Base-by-base conservation (phyloP, 2,888 invertebrate genomes). In the Mimas tiliae region DNA sequence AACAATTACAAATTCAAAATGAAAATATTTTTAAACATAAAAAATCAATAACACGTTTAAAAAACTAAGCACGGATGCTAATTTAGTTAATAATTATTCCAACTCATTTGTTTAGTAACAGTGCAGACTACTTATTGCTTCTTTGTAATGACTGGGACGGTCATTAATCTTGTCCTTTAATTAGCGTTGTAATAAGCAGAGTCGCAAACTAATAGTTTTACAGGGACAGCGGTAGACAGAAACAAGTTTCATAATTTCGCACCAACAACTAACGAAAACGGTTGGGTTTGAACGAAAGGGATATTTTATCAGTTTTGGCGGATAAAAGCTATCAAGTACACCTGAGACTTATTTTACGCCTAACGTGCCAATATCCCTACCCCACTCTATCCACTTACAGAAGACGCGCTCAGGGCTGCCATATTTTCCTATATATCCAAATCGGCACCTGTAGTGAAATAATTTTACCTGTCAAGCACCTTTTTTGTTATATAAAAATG, bases 311-410 rank as follows among this genome's bases (percentile, higher is more conserved):
- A 90, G 89, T 90, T 89, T 87, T 88, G 88, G 85, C 90, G 89
- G 86, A 89, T 90, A 88, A 88, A 90, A 82, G 90, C 91, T 84
- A 91, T 91, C 89, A 90, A 83, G 78, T 82, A 88, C 92, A 93
- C 92, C 91, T 91, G 91, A 91, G 90, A 85, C 90, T 86, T 91
- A 91, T 91, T 92, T 92, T 89, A 90, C 89, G 90, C 85, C 82
- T 82, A 81, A 84, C 85, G 83, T 87, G 88, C 90, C 88, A 90
- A 90, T 91, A 90, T 86, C 84, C 84, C 82, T 82, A 81, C 81
- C 80, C 74, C 80, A 76, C 77, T 72, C 74, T 75, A 76, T 70
- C 70, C 70, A 70, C 66, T 66, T 66, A 63, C 34, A 66, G 66
- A 52, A 63, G 65, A 68, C 65, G 64, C 63, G 66, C 62, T 51